Evolutionary conservation across 2,888 invertebrate species (phyloP), one percentile per base, ranked within the genome.

Genomic region (Julus scanicus): DNA sequence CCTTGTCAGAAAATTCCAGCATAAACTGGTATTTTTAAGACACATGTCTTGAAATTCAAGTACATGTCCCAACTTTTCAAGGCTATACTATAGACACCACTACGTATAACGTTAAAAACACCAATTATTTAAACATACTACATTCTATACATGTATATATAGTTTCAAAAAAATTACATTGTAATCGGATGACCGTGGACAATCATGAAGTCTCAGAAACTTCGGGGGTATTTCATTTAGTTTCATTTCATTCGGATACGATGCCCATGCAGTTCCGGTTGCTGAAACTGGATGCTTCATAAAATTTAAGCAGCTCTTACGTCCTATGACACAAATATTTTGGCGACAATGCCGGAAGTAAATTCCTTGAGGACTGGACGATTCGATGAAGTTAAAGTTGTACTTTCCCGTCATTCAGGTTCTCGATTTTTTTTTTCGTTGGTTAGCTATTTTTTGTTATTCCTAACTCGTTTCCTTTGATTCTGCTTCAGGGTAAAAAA

Each of bases 381-480:
- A 71, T 71, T 29, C 29, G 71, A 71, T 8, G 29, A 71, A 71
- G 71, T 71, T 71, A 71, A 63, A 71, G 71, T 20, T 71, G 71
- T 71, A 71, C 71, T 71, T 53, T 71, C 71, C 6, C 20, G 20
- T 71, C 71, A 29, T 71, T 71, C 5, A 29, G 71, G 29, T 29
- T 71, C 71, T n/a, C 71, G 4, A 6, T 71, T 71, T 71, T 71
- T n/a, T 71, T 29, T 4, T 20, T 71, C 29, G 71, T 71, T 71
- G 29, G 71, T 9, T 71, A 17, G 15, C 29, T 20, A n/a, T 17
- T n/a, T 17, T 63, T 20, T 71, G 71, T 71, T 71, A 71, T 71
- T 71, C 71, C 71, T 71, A 71, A 71, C 71, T 71, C 71, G 29
- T 71, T 71, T 71, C n/a, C 71, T 71, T 71, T 71, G 71, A 71